A percentile compares a stretch with the other conserved stretches of the same genome.
These are phyloP conservation scores for Epinephelus awoara DNA, from an alignment of 2,797 vertebrate species.

Conservation along the genomic window DNA sequence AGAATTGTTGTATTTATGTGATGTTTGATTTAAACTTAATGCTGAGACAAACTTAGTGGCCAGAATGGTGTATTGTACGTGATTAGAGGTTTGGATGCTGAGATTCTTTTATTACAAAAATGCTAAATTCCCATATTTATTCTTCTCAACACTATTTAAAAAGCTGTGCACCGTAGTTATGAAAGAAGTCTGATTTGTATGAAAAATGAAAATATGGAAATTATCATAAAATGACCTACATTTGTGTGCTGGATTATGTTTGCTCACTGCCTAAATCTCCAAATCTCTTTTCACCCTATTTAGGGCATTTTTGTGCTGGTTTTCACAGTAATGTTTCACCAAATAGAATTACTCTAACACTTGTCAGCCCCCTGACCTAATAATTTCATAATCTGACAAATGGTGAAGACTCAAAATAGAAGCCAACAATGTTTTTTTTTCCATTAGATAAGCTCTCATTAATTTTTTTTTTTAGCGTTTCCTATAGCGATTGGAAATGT, in stretches of 20 bases:
- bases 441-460: conserved; percentile 24
- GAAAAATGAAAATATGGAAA: conserved; percentile 54
- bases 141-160: conserved; percentile 14
- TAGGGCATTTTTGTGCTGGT: conserved; percentile 63
- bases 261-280: conserved; percentile 69
- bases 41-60: conserved; percentile 30
- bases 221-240: conserved; percentile 72
- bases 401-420: conserved; percentile 34
- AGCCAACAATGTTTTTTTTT: conserved; percentile 17
- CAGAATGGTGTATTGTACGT: conserved; percentile 8
- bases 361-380: conserved; percentile 41
- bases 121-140: conserved; percentile 9
- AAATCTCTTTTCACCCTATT: conserved; percentile 77
- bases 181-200: conserved; percentile 28
- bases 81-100: conserved; percentile 16
- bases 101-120: conserved; percentile 11
- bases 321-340: conserved; percentile 53
- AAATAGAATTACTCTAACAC: conserved; percentile 63
- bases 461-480: conserved; percentile 12
- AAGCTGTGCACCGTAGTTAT: conserved; percentile 8
- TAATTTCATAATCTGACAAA: conserved; percentile 55
- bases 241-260: conserved; percentile 72
- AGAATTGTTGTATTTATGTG: conserved; percentile 32
- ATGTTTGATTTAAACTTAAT: conserved; percentile 48
- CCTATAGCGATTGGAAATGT: conserved; percentile 18